These are phyloP conservation scores for Brachionichthys hirsutus DNA, from an alignment of 2,113 vertebrate species.

Conservation along the genomic window DNA sequence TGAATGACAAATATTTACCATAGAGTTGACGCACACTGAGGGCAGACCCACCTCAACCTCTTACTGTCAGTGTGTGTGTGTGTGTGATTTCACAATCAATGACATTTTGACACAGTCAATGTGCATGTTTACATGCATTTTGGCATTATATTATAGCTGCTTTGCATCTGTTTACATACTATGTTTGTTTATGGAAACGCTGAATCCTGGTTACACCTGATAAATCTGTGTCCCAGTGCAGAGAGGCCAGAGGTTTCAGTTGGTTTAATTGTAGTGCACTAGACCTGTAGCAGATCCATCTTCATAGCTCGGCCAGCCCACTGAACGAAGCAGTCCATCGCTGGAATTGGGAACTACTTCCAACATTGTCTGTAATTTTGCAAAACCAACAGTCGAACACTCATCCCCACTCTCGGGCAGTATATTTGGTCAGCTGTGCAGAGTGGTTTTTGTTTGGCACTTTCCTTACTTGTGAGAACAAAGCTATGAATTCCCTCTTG, in stretches of 20 bases:
- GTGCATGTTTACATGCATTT: slow-evolving; percentile 7
- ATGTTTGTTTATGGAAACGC: neutral
- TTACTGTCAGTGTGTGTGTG: neutral
- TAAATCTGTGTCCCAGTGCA: neutral
- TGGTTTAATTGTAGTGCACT: neutral
- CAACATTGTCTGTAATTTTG: neutral
- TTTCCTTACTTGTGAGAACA: no score
- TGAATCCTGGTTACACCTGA: slow-evolving; percentile 15
- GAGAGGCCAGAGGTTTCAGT: neutral
- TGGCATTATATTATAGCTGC: neutral
- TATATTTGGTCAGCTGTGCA: no score
- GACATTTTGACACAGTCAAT: slow-evolving; percentile 6
- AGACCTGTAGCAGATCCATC: neutral
- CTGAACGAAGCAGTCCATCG: no score
- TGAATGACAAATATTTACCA: slow-evolving; percentile 55
- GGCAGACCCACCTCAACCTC: slow-evolving; percentile 9
- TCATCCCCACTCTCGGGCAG: no score
- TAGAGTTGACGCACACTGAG: slow-evolving; percentile 15
- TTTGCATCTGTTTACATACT: neutral
- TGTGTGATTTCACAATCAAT: neutral
- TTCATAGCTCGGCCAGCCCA: neutral
- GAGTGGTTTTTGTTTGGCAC: no score
- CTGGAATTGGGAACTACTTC: no score
- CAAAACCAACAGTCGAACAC: neutral
- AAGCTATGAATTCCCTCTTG: no score